phyloP scores from a whole-genome alignment of 2,888 invertebrate species.

The Campoletis raptor region DNA sequence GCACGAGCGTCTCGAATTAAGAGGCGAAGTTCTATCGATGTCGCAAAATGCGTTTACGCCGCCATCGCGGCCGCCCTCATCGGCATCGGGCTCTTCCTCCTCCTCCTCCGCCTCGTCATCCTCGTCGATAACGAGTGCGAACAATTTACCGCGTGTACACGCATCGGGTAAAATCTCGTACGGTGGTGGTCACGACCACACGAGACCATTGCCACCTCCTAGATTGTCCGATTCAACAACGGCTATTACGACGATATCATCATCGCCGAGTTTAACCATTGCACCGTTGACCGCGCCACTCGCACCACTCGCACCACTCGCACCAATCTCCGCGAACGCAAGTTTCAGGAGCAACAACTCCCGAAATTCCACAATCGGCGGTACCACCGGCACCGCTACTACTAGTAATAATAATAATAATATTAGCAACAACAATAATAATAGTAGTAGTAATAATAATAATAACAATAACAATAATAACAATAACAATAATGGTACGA shows the following conservation, averaged over 20 bases:
- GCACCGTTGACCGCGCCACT: constrained; percentile 79
- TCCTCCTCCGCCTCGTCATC: constrained; percentile 39
- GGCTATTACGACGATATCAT: constrained; percentile 14
- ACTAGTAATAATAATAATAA: constrained; percentile 30
- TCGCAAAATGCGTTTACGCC: constrained; percentile 79
- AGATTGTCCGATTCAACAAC: constrained; percentile 72
- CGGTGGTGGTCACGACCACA: constrained; percentile 85
- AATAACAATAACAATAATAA: constrained; percentile 12
- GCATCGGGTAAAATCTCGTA: constrained; percentile 70
- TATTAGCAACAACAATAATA: constrained; percentile 22
- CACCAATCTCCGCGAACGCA: constrained; percentile 85
- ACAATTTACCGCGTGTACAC: constrained; percentile 80
- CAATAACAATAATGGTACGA: constrained; percentile 10
- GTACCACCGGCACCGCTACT: constrained; percentile 49
- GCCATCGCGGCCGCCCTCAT: constrained; percentile 80
- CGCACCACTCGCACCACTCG: constrained; percentile 84
- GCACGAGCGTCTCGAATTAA: constrained; percentile 76
- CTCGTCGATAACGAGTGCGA: constrained; percentile 23
- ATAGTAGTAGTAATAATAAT: constrained; percentile 8
- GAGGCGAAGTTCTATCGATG: constrained; percentile 78
- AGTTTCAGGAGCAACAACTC: constrained; percentile 74
- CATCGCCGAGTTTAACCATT: constrained; percentile 14
- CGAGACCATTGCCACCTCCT: constrained; percentile 82
- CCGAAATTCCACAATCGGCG: constrained; percentile 52
- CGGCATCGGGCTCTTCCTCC: constrained; percentile 68